Conservation (phyloP, 2,113 vertebrate genomes). For the Procavia capensis region DNA sequence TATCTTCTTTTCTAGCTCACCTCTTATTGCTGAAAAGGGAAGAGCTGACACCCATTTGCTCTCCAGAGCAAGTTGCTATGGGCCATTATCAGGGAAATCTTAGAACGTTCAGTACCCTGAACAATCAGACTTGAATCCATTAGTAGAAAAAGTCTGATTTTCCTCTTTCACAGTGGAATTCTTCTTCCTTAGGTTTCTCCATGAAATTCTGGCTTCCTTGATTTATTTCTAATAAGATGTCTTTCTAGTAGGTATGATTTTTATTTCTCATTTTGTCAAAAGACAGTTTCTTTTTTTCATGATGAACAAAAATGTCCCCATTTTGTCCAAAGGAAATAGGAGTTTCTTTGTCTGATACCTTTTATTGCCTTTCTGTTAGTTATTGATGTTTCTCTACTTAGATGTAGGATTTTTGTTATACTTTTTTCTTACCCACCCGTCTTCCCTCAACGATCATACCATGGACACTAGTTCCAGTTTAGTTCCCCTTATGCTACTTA, state of each 20-base stretch:
- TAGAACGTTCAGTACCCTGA: background rate
- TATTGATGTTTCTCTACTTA: background rate
- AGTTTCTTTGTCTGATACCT: background rate
- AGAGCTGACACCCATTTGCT: background rate
- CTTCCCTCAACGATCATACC: background rate
- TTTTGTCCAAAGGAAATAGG: background rate
- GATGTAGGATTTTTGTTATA: background rate
- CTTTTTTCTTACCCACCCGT: background rate
- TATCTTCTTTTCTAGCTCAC: background rate
- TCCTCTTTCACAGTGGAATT: background rate
- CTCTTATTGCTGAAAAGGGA: background rate
- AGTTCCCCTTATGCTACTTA: background rate
- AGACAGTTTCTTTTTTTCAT: background rate
- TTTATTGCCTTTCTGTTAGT: background rate
- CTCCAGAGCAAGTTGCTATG: background rate
- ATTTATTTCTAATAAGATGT: background rate
- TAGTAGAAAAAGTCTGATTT: background rate
- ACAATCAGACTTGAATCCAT: background rate
- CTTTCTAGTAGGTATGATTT: background rate
- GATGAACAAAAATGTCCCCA: background rate
- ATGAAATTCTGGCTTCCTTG: background rate
- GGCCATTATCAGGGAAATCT: background rate
- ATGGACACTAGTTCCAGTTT: background rate
- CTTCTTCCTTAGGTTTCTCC: background rate
- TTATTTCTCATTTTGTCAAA: conserved; percentile 12